Conservation (phyloP, 2,113 vertebrate species). For the Sinocyclocheilus anophthalmus region DNA sequence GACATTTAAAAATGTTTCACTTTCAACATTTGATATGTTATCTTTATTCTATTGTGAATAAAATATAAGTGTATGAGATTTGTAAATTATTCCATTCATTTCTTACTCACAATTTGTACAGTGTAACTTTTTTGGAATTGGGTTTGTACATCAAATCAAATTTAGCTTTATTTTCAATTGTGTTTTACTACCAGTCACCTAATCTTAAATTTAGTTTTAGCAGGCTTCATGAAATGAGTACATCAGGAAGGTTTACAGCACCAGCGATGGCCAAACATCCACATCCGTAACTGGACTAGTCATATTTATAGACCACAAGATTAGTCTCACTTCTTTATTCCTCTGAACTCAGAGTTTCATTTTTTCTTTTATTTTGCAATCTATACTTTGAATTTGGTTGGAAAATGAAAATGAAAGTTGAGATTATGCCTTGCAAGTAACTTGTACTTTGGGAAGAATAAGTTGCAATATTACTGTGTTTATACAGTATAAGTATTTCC, state of each 20-base stretch:
- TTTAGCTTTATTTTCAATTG: background rate
- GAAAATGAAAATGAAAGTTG: background rate
- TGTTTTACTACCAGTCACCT: background rate
- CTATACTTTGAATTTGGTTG: background rate
- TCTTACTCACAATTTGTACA: too few relatives aligned
- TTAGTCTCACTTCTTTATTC: slow-evolving; percentile 24
- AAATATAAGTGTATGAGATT: too few relatives aligned
- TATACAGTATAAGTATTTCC: background rate
- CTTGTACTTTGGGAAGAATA: background rate
- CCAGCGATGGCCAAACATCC: background rate
- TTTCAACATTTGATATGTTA: too few relatives aligned
- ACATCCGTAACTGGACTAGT: background rate
- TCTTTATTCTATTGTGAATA: too few relatives aligned
- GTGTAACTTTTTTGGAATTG: too few relatives aligned
- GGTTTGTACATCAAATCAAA: background rate
- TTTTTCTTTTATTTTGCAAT: background rate
- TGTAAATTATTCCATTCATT: too few relatives aligned
- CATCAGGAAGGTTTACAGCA: background rate
- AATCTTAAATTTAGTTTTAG: background rate
- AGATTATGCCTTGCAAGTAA: background rate
- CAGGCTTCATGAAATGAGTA: background rate
- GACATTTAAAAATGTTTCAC: too few relatives aligned
- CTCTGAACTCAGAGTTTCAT: background rate
- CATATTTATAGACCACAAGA: background rate
- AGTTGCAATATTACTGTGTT: background rate